A percentile compares a stretch with the other conserved stretches of the same genome.
These are phyloP conservation scores for Rugalucina vietnamica DNA, from an alignment of 2,888 invertebrate species.

Conservation along the genomic window DNA sequence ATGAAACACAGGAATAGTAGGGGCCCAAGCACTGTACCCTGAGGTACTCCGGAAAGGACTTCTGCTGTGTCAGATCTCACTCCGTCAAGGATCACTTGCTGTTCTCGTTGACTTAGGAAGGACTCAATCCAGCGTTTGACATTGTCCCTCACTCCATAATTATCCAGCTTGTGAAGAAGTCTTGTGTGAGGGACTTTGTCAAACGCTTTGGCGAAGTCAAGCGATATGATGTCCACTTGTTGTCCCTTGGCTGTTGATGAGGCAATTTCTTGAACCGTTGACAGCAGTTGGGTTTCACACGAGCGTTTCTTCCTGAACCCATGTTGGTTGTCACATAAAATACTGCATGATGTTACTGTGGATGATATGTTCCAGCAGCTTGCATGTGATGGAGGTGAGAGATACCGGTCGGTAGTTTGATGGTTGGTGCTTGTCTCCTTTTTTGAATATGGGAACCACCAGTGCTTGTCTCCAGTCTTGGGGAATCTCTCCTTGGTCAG, in stretches of 20 bases:
- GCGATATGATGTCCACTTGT: background rate
- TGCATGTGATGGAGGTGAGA: background rate
- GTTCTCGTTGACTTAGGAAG: background rate
- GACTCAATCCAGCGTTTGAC: background rate
- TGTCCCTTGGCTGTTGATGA: constrained; percentile 6
- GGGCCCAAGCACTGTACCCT: background rate
- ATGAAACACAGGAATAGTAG: background rate
- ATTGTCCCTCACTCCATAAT: background rate
- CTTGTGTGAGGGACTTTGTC: constrained; percentile 1
- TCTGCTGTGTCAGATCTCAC: background rate
- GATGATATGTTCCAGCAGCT: constrained; percentile 12
- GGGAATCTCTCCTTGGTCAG: background rate
- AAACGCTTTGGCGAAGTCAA: background rate
- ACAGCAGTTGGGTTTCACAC: background rate
- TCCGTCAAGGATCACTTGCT: background rate
- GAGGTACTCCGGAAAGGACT: background rate
- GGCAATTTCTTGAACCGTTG: background rate
- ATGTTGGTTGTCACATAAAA: background rate
- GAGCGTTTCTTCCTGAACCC: constrained; percentile 7
- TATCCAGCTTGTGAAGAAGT: background rate
- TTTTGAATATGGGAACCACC: background rate
- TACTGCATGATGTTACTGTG: background rate
- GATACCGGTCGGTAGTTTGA: constrained; percentile 8
- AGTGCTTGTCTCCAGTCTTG: background rate
- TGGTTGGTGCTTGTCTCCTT: constrained; percentile 6